Conservation (phyloP, 2,113 vertebrate genomes). For the Thalassoma bifasciatum region DNA sequence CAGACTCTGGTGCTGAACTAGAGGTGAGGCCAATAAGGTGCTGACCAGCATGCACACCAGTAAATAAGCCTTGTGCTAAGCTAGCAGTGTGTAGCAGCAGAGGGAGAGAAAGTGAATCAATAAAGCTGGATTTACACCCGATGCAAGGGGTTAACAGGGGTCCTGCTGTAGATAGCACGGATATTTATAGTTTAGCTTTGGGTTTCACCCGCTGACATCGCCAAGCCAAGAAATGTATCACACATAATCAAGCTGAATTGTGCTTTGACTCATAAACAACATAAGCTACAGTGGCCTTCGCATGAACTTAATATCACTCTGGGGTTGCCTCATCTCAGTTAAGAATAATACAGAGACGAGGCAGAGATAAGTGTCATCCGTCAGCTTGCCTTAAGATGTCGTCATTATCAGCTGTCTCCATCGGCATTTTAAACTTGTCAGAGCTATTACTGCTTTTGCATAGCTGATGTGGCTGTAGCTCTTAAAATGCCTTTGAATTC, state of each 20-base stretch:
- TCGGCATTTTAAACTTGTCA: too few relatives aligned
- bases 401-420: too few relatives aligned
- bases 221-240: neutral
- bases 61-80: slow-evolving; percentile 6
- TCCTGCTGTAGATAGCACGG: neutral
- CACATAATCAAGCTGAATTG: neutral
- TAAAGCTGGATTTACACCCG: slow-evolving; percentile 6
- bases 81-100: slow-evolving; percentile 9
- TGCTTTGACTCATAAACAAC: neutral
- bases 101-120: neutral
- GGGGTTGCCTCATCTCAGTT: too few relatives aligned
- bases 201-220: neutral
- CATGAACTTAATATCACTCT: too few relatives aligned
- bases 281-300: neutral
- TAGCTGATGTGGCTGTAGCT: too few relatives aligned
- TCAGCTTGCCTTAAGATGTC: too few relatives aligned
- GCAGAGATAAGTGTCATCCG: too few relatives aligned
- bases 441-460: too few relatives aligned
- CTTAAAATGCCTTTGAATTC: too few relatives aligned
- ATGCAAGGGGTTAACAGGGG: neutral
- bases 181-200: neutral
- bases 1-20: slow-evolving; percentile 1
- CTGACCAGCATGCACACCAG: slow-evolving; percentile 41
- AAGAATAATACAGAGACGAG: too few relatives aligned
- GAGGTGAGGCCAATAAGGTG: slow-evolving; percentile 39